Conservation (phyloP, 2,797 vertebrate species). For the Poeciliopsis paucimaculata region DNA sequence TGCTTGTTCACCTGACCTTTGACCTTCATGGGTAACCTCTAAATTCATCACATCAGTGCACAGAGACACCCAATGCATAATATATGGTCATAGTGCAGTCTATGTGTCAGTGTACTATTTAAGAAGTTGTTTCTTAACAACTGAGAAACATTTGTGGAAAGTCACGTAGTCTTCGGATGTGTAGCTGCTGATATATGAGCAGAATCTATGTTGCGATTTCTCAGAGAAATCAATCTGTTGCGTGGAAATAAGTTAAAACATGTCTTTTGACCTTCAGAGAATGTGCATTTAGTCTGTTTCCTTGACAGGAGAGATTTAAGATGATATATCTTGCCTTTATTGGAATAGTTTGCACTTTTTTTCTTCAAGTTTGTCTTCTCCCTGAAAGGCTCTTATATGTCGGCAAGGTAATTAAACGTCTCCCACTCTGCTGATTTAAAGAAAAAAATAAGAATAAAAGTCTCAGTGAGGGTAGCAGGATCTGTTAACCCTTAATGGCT, state of each 20-base stretch:
- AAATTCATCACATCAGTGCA: conserved; percentile 79
- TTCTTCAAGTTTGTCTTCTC: conserved; percentile 22
- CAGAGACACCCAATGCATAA: conserved; percentile 57
- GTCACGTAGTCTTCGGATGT: conserved; percentile 22
- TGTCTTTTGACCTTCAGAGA: conserved; percentile 23
- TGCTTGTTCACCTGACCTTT: conserved; percentile 59
- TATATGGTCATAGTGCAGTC: conserved; percentile 36
- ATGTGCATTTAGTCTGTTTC: conserved; percentile 46
- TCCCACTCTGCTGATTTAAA: conserved; percentile 8
- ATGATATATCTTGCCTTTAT: conserved; percentile 19
- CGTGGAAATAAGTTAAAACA: conserved; percentile 48
- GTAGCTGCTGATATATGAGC: conserved; percentile 51
- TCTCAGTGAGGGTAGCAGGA: not conserved
- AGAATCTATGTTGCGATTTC: conserved; percentile 50
- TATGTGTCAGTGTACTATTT: conserved; percentile 39
- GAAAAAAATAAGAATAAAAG: not conserved
- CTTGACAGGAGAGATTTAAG: conserved; percentile 13
- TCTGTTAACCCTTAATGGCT: conserved; percentile 16
- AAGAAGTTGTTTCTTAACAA: too few relatives aligned
- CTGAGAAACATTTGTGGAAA: conserved; percentile 32
- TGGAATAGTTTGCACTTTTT: conserved; percentile 2
- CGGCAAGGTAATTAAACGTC: conserved; percentile 15
- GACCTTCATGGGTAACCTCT: conserved; percentile 74
- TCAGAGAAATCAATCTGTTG: conserved; percentile 26
- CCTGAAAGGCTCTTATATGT: conserved; percentile 10